These are phyloP conservation scores for Epinotia demarniana DNA, from an alignment of 2,888 invertebrate species.

Conservation along the genomic window DNA sequence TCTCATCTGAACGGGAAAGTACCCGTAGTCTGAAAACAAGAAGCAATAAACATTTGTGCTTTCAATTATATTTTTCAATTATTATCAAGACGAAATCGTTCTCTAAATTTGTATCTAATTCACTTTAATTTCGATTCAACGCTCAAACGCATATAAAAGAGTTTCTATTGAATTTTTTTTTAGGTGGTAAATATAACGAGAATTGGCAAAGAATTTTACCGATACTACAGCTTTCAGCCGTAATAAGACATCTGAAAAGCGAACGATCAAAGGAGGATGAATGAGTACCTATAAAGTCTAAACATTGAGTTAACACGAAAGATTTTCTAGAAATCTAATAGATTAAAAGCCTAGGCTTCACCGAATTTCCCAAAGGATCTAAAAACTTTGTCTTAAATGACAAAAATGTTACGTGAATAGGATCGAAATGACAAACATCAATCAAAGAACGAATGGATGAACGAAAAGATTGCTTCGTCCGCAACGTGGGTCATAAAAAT, in stretches of 20 bases:
- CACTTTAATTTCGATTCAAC: background rate
- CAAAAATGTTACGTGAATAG: slow-evolving; percentile 9
- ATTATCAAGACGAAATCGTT: background rate
- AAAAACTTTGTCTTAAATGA: background rate
- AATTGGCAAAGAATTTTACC: background rate
- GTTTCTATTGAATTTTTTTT: background rate
- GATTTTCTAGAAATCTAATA: slow-evolving; percentile 5
- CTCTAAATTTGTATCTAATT: background rate
- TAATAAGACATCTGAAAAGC: slow-evolving; percentile 7
- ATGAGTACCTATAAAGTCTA: too few relatives aligned
- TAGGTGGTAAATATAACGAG: background rate
- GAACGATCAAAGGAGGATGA: background rate
- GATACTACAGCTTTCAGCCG: slow-evolving; percentile 3
- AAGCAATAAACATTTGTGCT: too few relatives aligned
- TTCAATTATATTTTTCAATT: too few relatives aligned
- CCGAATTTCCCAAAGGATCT: background rate
- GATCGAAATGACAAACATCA: slow-evolving; percentile 14
- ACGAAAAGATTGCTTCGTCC: slow-evolving; percentile 26
- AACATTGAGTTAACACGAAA: background rate
- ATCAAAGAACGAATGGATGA: slow-evolving; percentile 21
- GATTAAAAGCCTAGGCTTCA: background rate
- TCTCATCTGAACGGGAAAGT: background rate
- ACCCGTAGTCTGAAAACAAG: background rate
- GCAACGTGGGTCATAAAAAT: slow-evolving; percentile 25
- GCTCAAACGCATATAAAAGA: background rate